Conservation (phyloP, 2,888 invertebrate species). For the Deladenus siricidicola region DNA sequence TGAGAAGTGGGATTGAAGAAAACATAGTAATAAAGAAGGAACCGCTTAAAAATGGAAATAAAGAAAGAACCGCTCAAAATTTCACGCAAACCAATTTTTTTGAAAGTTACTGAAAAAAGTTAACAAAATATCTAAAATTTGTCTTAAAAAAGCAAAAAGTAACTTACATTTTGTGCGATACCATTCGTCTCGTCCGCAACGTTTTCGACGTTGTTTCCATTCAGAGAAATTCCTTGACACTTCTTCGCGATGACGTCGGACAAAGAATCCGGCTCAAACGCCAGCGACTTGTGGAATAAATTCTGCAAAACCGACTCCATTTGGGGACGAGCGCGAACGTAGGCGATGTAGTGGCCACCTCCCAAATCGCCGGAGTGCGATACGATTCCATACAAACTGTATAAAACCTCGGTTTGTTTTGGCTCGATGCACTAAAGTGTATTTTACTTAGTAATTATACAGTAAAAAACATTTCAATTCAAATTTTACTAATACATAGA, state of each 20-base stretch:
- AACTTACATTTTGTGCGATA: not conserved
- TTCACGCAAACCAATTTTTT: too few relatives aligned
- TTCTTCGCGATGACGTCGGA: constrained; percentile 2
- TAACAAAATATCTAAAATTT: too few relatives aligned
- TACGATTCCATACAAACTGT: constrained; percentile 86
- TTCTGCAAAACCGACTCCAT: not conserved
- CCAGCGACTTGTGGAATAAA: not conserved
- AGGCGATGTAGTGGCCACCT: constrained; percentile 83
- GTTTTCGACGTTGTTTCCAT: not conserved
- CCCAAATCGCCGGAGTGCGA: constrained; percentile 85
- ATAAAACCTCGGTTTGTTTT: constrained; percentile 60
- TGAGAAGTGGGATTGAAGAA: too few relatives aligned
- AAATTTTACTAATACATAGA: not conserved
- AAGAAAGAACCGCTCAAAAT: too few relatives aligned
- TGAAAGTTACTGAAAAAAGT: too few relatives aligned
- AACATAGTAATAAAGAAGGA: too few relatives aligned
- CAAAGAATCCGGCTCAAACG: not conserved
- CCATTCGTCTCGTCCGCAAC: not conserved
- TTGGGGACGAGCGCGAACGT: constrained; percentile 5
- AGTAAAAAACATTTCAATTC: constrained; percentile 1
- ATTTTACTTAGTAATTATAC: too few relatives aligned
- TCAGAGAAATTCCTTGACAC: constrained; percentile 3
- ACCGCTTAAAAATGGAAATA: too few relatives aligned
- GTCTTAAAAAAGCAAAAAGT: too few relatives aligned
- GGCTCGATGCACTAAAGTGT: constrained; percentile 25